phyloP scores from a whole-genome alignment of 2,113 vertebrate species.

The Zosterops japonicus region DNA sequence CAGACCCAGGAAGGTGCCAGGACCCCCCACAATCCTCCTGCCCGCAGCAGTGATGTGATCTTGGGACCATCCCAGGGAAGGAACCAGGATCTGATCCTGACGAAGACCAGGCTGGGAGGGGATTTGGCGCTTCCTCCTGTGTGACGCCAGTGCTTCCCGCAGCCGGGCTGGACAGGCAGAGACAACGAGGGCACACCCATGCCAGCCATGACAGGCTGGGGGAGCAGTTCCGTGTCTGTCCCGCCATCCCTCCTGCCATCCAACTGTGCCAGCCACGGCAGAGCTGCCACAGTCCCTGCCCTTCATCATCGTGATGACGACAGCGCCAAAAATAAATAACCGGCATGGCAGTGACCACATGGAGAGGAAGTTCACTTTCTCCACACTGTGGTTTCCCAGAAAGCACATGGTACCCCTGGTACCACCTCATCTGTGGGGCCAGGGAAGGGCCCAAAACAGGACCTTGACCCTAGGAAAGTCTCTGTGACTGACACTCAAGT shows the following conservation, averaged over 20 bases:
- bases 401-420: fast-evolving
- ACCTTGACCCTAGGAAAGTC: background rate
- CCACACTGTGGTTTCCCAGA: background rate
- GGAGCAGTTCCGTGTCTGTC: background rate
- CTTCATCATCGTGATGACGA: fast-evolving
- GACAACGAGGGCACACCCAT: background rate
- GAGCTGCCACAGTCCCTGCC: background rate
- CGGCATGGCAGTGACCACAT: fast-evolving
- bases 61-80: background rate
- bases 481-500: background rate
- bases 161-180: background rate
- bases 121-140: background rate
- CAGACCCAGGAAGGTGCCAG: background rate
- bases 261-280: fast-evolving
- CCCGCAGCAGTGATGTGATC: fast-evolving
- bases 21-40: background rate
- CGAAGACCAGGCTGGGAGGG: background rate
- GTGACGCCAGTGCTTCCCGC: background rate
- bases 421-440: fast-evolving
- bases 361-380: background rate
- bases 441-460: background rate
- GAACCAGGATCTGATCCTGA: background rate
- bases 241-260: background rate
- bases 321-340: background rate
- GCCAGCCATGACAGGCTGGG: background rate